Conservation (phyloP, 2,888 invertebrate genomes). For the Napeogenes inachia region DNA sequence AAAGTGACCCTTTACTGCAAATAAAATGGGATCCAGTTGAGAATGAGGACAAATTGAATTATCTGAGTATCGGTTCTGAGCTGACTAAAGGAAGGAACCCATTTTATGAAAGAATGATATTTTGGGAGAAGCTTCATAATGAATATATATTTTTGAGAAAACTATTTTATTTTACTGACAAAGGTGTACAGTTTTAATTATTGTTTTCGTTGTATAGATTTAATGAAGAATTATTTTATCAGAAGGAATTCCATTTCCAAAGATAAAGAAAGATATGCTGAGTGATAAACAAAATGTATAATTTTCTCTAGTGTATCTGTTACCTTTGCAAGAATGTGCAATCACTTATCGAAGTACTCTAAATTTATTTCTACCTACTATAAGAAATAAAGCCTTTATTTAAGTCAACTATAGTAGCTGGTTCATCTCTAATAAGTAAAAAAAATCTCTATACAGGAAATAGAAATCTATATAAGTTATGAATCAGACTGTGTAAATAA, state of each 20-base stretch:
- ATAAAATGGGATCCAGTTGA: conserved; percentile 67
- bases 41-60: conserved; percentile 56
- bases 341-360: too few relatives aligned
- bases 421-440: too few relatives aligned
- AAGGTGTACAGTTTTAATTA: conserved; percentile 42
- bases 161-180: conserved; percentile 56
- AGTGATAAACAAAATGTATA: too few relatives aligned
- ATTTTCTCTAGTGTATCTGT: too few relatives aligned
- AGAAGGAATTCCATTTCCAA: too few relatives aligned
- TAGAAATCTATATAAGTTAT: too few relatives aligned
- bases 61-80: conserved; percentile 61
- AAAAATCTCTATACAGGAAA: too few relatives aligned
- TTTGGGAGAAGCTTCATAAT: conserved; percentile 64
- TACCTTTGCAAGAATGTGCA: too few relatives aligned
- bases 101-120: conserved; percentile 62
- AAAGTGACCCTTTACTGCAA: conserved; percentile 56
- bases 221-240: neutral
- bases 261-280: too few relatives aligned
- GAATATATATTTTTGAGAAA: conserved; percentile 54
- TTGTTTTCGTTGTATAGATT: neutral
- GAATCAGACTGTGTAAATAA: conserved; percentile 6
- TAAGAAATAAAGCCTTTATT: too few relatives aligned
- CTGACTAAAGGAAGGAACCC: conserved; percentile 67
- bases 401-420: too few relatives aligned
- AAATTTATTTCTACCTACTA: too few relatives aligned